Percentiles rank a stretch among this genome's conserved stretches.
Evolutionary conservation across 2,113 vertebrate species (phyloP).

Genomic region (Pyxicephalus adspersus): DNA sequence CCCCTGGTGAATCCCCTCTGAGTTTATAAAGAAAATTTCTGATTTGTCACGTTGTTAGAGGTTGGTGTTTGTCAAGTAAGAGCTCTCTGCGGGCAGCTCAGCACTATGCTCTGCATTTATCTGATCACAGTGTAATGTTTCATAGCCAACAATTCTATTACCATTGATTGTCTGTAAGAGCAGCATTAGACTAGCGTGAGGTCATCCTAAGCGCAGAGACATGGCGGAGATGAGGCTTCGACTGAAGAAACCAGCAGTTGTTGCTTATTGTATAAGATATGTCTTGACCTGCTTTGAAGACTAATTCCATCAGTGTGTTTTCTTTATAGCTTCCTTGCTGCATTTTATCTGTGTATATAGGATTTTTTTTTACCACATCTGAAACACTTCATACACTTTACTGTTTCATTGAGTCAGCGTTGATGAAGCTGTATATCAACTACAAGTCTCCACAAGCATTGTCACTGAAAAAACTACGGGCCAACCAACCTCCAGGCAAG

Average conservation of each 20-base stretch:
- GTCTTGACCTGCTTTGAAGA: not conserved
- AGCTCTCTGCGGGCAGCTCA: slow-evolving; percentile 60
- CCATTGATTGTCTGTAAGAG: slow-evolving; percentile 53
- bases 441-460: not conserved
- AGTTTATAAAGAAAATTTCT: slow-evolving; percentile 50
- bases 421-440: not conserved
- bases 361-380: not conserved
- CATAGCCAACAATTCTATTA: slow-evolving; percentile 56
- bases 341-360: not conserved
- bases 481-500: not conserved
- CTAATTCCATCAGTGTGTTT: not conserved
- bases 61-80: slow-evolving; percentile 54
- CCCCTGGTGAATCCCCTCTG: slow-evolving; percentile 46
- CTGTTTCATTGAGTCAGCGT: too few species aligned
- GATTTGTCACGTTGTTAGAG: slow-evolving; percentile 51
- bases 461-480: too few species aligned
- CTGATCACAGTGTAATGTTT: slow-evolving; percentile 58
- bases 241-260: not conserved
- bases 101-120: slow-evolving; percentile 59
- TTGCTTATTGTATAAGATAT: slow-evolving; percentile 13
- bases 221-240: not conserved
- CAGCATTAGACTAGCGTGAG: slow-evolving; percentile 35
- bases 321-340: not conserved
- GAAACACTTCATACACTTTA: too few species aligned
- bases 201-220: not conserved